Conservation (phyloP, 2,113 vertebrate species). For the Pandion haliaetus region DNA sequence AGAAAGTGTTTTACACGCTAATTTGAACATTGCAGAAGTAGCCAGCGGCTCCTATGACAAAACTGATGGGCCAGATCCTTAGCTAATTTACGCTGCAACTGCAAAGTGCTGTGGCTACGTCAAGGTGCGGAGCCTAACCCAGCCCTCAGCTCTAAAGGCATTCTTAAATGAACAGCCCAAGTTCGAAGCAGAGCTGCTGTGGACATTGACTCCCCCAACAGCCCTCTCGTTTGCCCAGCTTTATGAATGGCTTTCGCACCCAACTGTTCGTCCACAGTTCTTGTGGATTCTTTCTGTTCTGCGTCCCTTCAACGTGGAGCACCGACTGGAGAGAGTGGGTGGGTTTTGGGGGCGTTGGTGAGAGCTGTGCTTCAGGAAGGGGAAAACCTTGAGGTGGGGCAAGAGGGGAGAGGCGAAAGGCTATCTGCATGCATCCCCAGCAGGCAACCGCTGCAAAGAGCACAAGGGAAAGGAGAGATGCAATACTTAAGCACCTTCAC, state of each 20-base stretch:
- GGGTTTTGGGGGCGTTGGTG: not conserved
- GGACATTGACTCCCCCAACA: not conserved
- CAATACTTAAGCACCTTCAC: fast-evolving
- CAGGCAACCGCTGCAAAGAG: not conserved
- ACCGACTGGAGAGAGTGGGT: not conserved
- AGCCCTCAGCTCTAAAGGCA: not conserved
- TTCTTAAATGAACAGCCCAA: not conserved
- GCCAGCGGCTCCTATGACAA: not conserved
- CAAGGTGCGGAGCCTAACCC: not conserved
- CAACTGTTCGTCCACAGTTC: not conserved
- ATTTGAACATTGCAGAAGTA: not conserved
- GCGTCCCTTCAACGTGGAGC: not conserved
- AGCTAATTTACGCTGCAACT: not conserved
- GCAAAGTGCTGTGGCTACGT: not conserved
- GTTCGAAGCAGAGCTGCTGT: not conserved
- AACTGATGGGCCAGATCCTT: not conserved
- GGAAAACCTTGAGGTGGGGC: not conserved
- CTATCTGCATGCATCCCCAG: too few relatives aligned
- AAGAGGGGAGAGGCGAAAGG: not conserved
- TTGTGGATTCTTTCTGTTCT: not conserved
- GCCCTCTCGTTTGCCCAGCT: not conserved
- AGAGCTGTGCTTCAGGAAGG: not conserved
- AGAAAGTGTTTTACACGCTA: fast-evolving
- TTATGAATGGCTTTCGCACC: too few relatives aligned
- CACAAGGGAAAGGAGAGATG: not conserved